Evolutionary conservation across 2,888 invertebrate genomes (phyloP).

Genomic region (Ormyrus pomaceus): DNA sequence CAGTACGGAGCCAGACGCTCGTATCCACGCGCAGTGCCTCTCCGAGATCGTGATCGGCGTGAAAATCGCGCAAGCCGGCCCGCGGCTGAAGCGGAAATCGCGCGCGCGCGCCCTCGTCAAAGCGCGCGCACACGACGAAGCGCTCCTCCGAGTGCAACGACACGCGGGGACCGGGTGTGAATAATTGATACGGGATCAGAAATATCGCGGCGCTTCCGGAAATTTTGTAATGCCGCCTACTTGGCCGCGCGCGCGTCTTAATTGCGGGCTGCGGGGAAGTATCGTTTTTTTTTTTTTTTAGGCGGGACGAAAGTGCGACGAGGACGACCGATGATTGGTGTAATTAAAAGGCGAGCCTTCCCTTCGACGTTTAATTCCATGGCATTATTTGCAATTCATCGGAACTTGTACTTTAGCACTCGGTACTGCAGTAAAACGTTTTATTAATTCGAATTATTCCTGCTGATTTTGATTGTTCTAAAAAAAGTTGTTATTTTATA

Average conservation of each 20-base stretch:
- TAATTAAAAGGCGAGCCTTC: background rate
- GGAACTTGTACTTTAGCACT: no score
- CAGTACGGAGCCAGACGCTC: background rate
- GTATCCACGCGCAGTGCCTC: background rate
- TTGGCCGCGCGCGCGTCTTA: background rate
- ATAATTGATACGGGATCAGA: constrained; percentile 39
- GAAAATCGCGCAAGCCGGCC: constrained; percentile 38
- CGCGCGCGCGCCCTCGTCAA: constrained; percentile 14
- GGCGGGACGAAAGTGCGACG: background rate
- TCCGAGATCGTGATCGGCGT: constrained; percentile 54
- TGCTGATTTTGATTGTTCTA: no score
- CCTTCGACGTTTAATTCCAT: background rate
- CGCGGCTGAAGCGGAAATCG: constrained; percentile 46
- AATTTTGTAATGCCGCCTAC: constrained; percentile 8
- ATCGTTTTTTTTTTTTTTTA: background rate
- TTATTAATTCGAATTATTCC: no score
- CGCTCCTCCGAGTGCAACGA: constrained; percentile 58
- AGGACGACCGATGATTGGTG: background rate
- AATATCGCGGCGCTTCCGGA: constrained; percentile 3
- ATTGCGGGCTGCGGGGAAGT: background rate
- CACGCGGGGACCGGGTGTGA: constrained; percentile 46
- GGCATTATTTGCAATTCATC: constrained; percentile 4
- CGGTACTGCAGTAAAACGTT: no score
- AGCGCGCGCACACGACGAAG: constrained; percentile 10
- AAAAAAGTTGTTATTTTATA: background rate